These are phyloP conservation scores for Vombatus ursinus DNA, from an alignment of 2,113 vertebrate genomes.

Conservation along the genomic window DNA sequence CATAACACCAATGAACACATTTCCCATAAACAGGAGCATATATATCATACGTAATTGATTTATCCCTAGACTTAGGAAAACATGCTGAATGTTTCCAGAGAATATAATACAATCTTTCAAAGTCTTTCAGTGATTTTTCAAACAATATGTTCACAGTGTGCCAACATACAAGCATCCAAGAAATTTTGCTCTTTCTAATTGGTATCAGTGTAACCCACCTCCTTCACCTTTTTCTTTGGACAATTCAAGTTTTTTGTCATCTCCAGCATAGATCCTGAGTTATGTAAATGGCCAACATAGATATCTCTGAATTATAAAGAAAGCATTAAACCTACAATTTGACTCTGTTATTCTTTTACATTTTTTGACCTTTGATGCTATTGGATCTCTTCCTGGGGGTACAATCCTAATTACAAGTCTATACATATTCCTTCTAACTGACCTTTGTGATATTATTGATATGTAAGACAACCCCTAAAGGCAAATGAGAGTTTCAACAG, in stretches of 20 bases:
- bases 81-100: conserved; percentile 68
- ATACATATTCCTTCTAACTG: background rate
- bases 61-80: conserved; percentile 18
- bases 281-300: too few species aligned
- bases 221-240: background rate
- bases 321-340: background rate
- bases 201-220: background rate
- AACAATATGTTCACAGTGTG: conserved; percentile 52
- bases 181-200: background rate
- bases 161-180: background rate
- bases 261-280: background rate
- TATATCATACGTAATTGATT: background rate
- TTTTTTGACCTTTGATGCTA: background rate
- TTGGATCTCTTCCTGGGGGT: background rate
- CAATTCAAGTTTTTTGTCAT: background rate
- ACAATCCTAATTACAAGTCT: background rate
- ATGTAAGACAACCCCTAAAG: background rate
- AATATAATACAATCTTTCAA: conserved; percentile 78
- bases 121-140: conserved; percentile 73
- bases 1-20: background rate
- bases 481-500: too few species aligned
- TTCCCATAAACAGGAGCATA: background rate
- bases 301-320: background rate
- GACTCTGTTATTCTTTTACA: too few species aligned
- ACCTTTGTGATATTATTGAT: conserved; percentile 9